Conservation (phyloP, 2,888 invertebrate genomes). For the Cephus runcator region DNA sequence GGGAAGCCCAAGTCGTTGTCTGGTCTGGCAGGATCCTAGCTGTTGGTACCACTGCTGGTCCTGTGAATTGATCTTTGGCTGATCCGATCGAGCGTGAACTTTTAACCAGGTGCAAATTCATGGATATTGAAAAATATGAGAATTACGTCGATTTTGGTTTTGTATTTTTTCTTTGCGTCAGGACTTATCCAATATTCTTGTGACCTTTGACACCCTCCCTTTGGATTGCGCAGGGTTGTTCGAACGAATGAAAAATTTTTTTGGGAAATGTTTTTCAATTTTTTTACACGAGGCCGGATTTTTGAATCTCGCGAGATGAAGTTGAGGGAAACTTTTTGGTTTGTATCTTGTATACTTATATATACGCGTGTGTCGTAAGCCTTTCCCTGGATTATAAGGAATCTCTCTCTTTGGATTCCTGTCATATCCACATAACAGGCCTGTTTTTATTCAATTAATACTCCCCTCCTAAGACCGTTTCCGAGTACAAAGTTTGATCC, state of each 20-base stretch:
- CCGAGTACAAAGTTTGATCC: constrained; percentile 37
- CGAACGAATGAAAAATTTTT: not conserved
- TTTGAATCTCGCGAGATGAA: too few relatives aligned
- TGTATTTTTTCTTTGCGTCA: rapidly evolving
- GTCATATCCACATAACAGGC: not conserved
- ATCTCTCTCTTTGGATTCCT: constrained; percentile 6
- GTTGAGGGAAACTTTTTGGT: not conserved
- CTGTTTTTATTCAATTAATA: constrained; percentile 41
- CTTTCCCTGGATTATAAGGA: not conserved
- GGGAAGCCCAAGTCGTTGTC: constrained; percentile 39
- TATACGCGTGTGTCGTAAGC: not conserved
- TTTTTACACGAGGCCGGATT: not conserved
- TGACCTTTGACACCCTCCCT: not conserved
- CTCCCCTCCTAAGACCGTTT: constrained; percentile 22
- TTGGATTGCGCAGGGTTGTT: not conserved
- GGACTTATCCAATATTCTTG: not conserved
- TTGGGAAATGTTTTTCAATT: not conserved
- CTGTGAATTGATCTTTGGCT: not conserved
- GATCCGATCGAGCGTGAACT: not conserved
- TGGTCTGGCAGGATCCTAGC: constrained; percentile 24
- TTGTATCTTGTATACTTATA: not conserved
- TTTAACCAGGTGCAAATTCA: not conserved
- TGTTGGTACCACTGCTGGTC: not conserved
- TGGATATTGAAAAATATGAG: not conserved
- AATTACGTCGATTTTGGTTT: not conserved